Evolutionary conservation across 2,888 invertebrate genomes (phyloP).

Genomic region (Molorchus minor): DNA sequence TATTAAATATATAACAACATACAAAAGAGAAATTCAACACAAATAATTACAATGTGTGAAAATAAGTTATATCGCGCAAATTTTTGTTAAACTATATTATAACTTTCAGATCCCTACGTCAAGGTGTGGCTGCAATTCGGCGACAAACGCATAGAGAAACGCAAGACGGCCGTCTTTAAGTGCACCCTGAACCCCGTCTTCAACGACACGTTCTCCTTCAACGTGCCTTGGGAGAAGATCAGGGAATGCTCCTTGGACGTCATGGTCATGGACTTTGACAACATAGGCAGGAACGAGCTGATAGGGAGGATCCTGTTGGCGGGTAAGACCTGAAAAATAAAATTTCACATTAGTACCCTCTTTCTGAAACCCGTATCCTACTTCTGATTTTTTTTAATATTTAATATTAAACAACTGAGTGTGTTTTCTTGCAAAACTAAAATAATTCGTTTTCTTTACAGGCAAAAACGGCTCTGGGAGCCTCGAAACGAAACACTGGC

Average conservation of each 20-base stretch:
- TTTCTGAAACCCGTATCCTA: too few species aligned
- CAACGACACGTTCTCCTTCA: conserved; percentile 95
- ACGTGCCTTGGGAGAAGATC: conserved; percentile 97
- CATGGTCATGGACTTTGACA: conserved; percentile 97
- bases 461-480: conserved; percentile 95
- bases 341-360: too few species aligned
- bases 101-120: conserved; percentile 96
- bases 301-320: conserved; percentile 93
- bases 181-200: conserved; percentile 95
- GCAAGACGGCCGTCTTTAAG: conserved; percentile 94
- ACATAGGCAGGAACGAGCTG: conserved; percentile 91
- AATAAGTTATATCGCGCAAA: too few species aligned
- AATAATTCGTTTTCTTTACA: conserved; percentile 62
- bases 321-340: too few species aligned
- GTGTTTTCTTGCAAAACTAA: too few species aligned
- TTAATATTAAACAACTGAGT: too few species aligned
- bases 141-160: conserved; percentile 93
- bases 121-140: conserved; percentile 97
- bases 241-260: conserved; percentile 93
- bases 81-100: too few species aligned
- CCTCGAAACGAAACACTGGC: conserved; percentile 97
- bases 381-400: too few species aligned
- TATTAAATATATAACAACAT: too few species aligned
- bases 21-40: too few species aligned
- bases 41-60: too few species aligned